Conservation (phyloP, 2,113 vertebrate species). For the Sterna hirundo region DNA sequence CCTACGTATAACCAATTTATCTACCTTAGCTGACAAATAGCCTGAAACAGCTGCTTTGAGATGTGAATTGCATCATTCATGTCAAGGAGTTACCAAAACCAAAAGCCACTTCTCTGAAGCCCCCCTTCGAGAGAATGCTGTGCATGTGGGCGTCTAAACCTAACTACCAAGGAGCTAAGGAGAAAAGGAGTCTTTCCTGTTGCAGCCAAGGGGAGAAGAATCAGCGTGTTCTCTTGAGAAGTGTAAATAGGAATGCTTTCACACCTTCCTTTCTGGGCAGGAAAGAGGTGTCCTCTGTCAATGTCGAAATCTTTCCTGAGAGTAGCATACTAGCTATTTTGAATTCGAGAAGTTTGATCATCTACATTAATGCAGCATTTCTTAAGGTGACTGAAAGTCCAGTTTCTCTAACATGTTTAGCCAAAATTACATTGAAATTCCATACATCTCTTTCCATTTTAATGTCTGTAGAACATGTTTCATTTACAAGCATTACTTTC, state of each 20-base stretch:
- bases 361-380: neutral
- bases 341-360: neutral
- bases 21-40: neutral
- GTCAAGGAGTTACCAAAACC: neutral
- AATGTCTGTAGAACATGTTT: neutral
- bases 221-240: neutral
- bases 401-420: neutral
- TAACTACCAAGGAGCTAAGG: neutral
- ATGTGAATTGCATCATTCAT: neutral
- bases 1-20: neutral
- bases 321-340: neutral
- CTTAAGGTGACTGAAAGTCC: neutral
- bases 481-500: neutral
- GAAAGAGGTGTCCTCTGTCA: neutral
- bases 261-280: neutral
- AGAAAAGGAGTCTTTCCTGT: neutral
- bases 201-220: neutral
- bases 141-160: neutral
- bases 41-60: neutral
- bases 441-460: neutral
- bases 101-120: neutral
- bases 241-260: neutral
- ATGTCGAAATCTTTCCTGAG: neutral
- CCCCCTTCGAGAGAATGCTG: neutral
- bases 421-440: constrained; percentile 12